Base-by-base conservation (phyloP, 2,113 vertebrate species). In the Nanger granti region DNA sequence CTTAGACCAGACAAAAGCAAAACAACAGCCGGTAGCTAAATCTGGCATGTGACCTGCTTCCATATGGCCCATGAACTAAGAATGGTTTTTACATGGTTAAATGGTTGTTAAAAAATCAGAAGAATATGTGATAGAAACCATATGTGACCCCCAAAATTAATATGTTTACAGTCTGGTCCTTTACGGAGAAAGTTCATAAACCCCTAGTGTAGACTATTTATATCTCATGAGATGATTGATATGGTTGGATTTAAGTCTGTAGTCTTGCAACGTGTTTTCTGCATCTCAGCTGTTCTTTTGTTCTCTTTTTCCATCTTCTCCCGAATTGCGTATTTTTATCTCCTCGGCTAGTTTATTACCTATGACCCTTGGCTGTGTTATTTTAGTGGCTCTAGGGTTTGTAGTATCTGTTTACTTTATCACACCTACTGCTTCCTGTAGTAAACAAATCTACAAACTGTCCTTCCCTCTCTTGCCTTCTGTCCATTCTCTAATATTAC, bases 391-490 rank as follows among this genome's bases (percentile, higher is more conserved):
- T 37, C 28, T n/a, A 17, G 55, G 54, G 17, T 83, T 60, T 44
- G 0, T 2, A 8, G 47, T 8, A 0, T 7, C 14, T 12, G 7
- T 80, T 47, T 55, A 17, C 28, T 29, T 22, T 5, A 13, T 37
- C 44, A 8, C n/a, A 4, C 1, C 44, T 28, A 10, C 37, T 1
- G 0, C 54, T 18, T 66, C 8, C 2, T 29, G 1, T 10, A 29
- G 22, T 1, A 37, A 7, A 44, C 26, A 15, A 24, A 26, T 26
- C 92, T 2, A 4, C 52, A 14, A 8, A 2, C 5, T 2, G 2
- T 0, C 2, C 22, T 1, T 57, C 26, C 18, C 0, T 12, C 8
- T 60, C 34, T 20, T 9, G 3, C 24, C 13, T 4, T 4, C 7
- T 28, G 1, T 10, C 28, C 5, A 7, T 8, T 1, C 7, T 12